These are phyloP conservation scores for Nanorana parkeri DNA, from an alignment of 2,113 vertebrate genomes.

Conservation along the genomic window DNA sequence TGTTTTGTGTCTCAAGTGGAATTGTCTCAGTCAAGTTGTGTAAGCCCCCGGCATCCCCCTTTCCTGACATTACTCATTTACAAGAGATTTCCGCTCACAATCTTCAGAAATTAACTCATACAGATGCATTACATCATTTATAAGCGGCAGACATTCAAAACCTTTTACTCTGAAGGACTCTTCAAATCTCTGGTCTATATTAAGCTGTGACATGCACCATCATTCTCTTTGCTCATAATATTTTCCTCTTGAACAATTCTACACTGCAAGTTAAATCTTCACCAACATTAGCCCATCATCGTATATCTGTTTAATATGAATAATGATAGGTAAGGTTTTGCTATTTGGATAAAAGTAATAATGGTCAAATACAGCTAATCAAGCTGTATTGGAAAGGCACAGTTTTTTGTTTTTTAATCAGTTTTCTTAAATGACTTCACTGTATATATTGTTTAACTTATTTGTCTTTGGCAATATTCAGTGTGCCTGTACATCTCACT, in stretches of 20 bases:
- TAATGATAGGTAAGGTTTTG: no score
- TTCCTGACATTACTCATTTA: neutral
- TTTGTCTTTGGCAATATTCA: no score
- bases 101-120: constrained; percentile 14
- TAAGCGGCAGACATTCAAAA: constrained; percentile 6
- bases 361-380: no score
- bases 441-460: no score
- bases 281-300: constrained; percentile 5
- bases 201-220: neutral
- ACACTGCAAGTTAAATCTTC: constrained; percentile 6
- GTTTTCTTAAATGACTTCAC: no score
- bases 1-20: constrained; percentile 20
- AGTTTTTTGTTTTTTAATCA: no score
- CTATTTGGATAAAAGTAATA: no score
- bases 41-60: neutral
- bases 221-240: constrained; percentile 26
- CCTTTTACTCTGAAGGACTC: neutral
- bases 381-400: no score
- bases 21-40: neutral
- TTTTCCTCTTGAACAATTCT: constrained; percentile 31
- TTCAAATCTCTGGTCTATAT: neutral
- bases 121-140: constrained; percentile 47
- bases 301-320: neutral
- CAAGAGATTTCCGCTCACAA: neutral
- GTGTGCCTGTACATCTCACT: no score